These are phyloP conservation scores for Pachypsylla venusta DNA, from an alignment of 1,140 invertebrate genomes.

Conservation along the genomic window DNA sequence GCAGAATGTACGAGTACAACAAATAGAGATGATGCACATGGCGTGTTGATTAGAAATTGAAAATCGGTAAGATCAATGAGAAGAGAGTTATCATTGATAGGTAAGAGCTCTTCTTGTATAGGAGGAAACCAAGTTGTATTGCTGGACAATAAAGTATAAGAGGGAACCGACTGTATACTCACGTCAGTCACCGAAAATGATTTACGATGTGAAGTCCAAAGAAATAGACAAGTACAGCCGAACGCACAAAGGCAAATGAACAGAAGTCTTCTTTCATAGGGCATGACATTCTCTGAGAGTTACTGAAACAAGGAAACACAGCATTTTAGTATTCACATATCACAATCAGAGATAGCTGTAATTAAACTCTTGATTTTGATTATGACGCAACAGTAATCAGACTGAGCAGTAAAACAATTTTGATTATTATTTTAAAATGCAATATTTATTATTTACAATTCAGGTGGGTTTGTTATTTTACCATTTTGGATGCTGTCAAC, in stretches of 20 bases:
- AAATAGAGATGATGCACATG: conserved; percentile 30
- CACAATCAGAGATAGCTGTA: too few relatives aligned
- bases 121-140: background rate
- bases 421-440: too few relatives aligned
- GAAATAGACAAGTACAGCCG: background rate
- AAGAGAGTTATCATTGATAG: conserved; percentile 9
- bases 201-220: background rate
- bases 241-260: background rate
- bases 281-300: background rate
- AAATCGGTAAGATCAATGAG: conserved; percentile 20
- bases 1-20: conserved; percentile 52
- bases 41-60: conserved; percentile 19
- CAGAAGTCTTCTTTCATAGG: background rate
- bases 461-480: too few relatives aligned
- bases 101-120: background rate
- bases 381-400: too few relatives aligned
- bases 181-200: too few relatives aligned
- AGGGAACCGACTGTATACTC: too few relatives aligned
- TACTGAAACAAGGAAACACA: conserved; percentile 7
- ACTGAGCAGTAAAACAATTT: too few relatives aligned
- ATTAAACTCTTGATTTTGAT: too few relatives aligned
- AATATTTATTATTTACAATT: too few relatives aligned
- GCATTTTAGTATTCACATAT: too few relatives aligned
- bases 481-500: too few relatives aligned
- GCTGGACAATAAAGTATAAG: background rate